Conservation (phyloP, 1,140 invertebrate genomes). For the Diorhabda sublineata region DNA sequence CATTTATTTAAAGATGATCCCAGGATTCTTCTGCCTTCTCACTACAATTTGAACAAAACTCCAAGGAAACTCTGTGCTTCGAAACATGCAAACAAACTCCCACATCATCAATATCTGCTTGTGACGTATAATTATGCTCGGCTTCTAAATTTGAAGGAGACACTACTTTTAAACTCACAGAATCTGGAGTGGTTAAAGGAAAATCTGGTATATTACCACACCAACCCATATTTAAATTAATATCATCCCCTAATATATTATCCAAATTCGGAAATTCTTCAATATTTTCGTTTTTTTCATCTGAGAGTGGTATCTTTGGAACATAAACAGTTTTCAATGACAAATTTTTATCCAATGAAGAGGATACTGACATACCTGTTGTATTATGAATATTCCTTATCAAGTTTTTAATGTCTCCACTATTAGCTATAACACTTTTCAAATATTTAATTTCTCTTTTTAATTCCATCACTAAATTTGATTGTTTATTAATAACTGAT, state of each 20-base stretch:
- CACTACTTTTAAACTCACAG: not conserved
- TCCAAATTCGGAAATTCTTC: slow-evolving; percentile 20
- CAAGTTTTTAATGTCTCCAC: slow-evolving; percentile 48
- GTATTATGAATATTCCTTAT: slow-evolving; percentile 47
- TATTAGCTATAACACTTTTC: slow-evolving; percentile 53
- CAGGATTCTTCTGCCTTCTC: slow-evolving; percentile 40
- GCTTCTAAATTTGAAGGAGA: slow-evolving; percentile 7
- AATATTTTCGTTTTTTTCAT: slow-evolving; percentile 18
- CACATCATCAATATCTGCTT: slow-evolving; percentile 30
- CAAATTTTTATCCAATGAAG: slow-evolving; percentile 33
- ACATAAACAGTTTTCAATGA: slow-evolving; percentile 19
- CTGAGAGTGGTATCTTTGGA: slow-evolving; percentile 23
- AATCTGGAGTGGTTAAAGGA: slow-evolving; percentile 9
- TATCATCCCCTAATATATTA: slow-evolving; percentile 23
- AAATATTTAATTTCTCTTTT: slow-evolving; percentile 52
- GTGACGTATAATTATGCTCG: slow-evolving; percentile 36
- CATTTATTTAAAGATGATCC: slow-evolving; percentile 2
- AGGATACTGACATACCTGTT: slow-evolving; percentile 40
- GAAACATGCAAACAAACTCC: slow-evolving; percentile 56
- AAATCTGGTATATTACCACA: slow-evolving; percentile 23
- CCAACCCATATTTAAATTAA: slow-evolving; percentile 23
- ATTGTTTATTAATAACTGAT: slow-evolving; percentile 49
- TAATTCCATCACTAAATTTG: slow-evolving; percentile 47
- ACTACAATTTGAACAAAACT: slow-evolving; percentile 52
- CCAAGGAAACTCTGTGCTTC: slow-evolving; percentile 52